These are phyloP conservation scores for Chesias legatella DNA, from an alignment of 2,888 invertebrate species.

Conservation along the genomic window DNA sequence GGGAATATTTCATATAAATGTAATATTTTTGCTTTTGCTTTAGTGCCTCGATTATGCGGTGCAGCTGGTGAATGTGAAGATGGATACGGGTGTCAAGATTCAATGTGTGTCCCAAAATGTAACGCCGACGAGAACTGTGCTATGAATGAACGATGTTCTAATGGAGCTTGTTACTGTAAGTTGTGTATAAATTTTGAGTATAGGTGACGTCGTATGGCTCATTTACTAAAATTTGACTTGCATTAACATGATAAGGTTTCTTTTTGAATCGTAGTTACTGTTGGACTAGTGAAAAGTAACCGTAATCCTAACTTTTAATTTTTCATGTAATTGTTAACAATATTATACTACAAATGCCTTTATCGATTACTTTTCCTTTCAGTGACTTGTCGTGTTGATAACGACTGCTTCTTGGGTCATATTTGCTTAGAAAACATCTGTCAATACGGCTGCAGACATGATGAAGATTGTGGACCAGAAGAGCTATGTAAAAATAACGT, in stretches of 20 bases:
- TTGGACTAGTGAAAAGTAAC: too few relatives aligned
- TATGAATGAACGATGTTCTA: constrained; percentile 92
- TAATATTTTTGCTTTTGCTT: too few relatives aligned
- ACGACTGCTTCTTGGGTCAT: constrained; percentile 95
- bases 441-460: constrained; percentile 90
- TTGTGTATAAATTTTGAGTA: too few relatives aligned
- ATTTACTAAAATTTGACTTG: too few relatives aligned
- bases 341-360: background rate
- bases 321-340: too few relatives aligned
- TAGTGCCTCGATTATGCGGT: constrained; percentile 89
- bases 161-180: constrained; percentile 89
- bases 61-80: constrained; percentile 84
- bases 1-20: too few relatives aligned
- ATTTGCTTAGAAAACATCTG: constrained; percentile 93
- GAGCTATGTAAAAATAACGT: constrained; percentile 90
- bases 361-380: constrained; percentile 32
- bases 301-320: too few relatives aligned
- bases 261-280: too few relatives aligned
- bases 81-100: constrained; percentile 88
- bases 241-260: too few relatives aligned
- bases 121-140: constrained; percentile 90
- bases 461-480: constrained; percentile 92
- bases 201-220: too few relatives aligned
- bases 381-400: constrained; percentile 94
- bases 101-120: constrained; percentile 90